phyloP scores from a whole-genome alignment of 2,797 vertebrate genomes.

The Gymnoscopelus microlampas region DNA sequence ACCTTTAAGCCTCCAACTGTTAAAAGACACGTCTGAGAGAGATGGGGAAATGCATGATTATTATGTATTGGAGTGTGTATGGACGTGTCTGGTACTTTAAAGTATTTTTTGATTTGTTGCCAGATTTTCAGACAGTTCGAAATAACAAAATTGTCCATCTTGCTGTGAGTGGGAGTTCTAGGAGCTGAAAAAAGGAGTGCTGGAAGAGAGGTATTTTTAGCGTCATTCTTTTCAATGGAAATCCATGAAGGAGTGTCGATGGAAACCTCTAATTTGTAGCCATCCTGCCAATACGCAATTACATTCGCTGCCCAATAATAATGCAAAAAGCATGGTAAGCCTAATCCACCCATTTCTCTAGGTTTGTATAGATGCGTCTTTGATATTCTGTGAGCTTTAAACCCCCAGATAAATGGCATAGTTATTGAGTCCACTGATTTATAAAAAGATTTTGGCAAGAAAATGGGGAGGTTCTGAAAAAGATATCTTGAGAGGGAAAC shows the following conservation, averaged over 20 bases:
- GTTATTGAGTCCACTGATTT: constrained; percentile 14
- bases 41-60: too few species aligned
- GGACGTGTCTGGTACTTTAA: too few species aligned
- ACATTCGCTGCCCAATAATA: constrained; percentile 18
- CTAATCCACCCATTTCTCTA: constrained; percentile 8
- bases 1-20: too few species aligned
- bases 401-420: constrained; percentile 23
- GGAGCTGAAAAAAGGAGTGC: constrained; percentile 5
- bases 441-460: constrained; percentile 5
- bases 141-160: neutral
- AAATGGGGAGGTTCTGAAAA: constrained; percentile 15
- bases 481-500: constrained; percentile 9
- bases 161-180: neutral
- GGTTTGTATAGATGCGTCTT: constrained; percentile 10
- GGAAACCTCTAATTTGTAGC: neutral
- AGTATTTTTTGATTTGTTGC: too few species aligned
- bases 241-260: neutral
- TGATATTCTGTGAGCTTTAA: constrained; percentile 16
- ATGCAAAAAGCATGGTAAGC: constrained; percentile 7
- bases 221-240: constrained; percentile 2
- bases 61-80: too few species aligned
- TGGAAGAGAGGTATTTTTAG: neutral
- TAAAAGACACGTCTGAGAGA: too few species aligned
- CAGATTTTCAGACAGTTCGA: too few species aligned
- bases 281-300: constrained; percentile 1